A percentile compares a stretch with the other conserved stretches of the same genome.
Conservation (phyloP, 1,140 invertebrate genomes). For the Panulirus ornatus region DNA sequence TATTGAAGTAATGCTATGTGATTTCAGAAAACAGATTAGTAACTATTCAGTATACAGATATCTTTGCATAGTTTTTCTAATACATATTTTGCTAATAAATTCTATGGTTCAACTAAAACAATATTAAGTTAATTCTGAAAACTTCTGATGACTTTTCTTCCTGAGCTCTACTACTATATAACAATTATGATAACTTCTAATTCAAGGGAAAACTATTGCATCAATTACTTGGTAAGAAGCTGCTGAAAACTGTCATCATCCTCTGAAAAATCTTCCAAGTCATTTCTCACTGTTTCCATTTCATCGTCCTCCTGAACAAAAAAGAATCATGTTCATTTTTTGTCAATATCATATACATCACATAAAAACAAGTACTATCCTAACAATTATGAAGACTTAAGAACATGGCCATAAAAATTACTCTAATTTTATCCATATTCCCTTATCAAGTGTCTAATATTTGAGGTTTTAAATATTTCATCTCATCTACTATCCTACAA, state of each 20-base stretch:
- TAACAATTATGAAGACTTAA: too few species aligned
- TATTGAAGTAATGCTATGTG: too few species aligned
- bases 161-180: too few species aligned
- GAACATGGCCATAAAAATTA: neutral
- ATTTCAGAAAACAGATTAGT: too few species aligned
- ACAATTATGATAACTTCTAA: too few species aligned
- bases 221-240: slow-evolving; percentile 59
- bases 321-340: neutral
- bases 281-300: slow-evolving; percentile 50
- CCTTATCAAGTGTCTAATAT: neutral
- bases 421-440: neutral
- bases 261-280: slow-evolving; percentile 59
- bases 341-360: too few species aligned
- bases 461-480: neutral
- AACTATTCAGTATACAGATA: too few species aligned
- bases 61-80: too few species aligned
- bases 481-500: neutral
- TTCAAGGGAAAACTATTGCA: neutral
- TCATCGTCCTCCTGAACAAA: slow-evolving; percentile 58
- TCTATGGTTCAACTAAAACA: too few species aligned
- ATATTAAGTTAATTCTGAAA: neutral
- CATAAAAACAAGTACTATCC: too few species aligned
- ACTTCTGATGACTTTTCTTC: neutral
- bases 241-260: slow-evolving; percentile 70
- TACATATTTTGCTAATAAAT: too few species aligned